Base-by-base conservation (phyloP, 2,888 invertebrate genomes). In the Leptinotarsa haldemani region DNA sequence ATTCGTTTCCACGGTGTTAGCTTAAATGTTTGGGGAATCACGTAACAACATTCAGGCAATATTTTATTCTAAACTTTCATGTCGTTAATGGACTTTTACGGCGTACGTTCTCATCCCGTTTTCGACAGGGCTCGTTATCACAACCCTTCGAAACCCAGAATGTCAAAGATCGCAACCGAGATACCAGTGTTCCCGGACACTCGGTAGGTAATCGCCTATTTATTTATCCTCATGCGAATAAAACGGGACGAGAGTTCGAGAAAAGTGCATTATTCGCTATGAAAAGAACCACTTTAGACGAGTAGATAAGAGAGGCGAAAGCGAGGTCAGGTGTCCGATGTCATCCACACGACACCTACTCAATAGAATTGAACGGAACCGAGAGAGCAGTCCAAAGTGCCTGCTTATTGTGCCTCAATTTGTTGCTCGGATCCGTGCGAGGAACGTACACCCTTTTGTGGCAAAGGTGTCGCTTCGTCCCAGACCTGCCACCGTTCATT, bases 401-500 rank as follows among this genome's bases (percentile, higher is more conserved):
- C 83, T 82, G 81, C 82, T 83, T 83, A 83, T 83, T 83, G 83
- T 82, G 73, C 79, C 76, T 80, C 82, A 80, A 83, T 83, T 81
- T 82, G 79, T 81, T 80, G 79, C 74, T 73, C 79, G 82, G 80
- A 82, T 81, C 81, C 79, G 79, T 82, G 16, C 61, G 56, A 74
- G 70, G 68, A 61, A 46, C 71, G 53, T 76, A 78, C 80, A 80
- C 81, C 83, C 82, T 83, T 83, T 83, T 78, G 80, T 76, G 76
- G 77, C 56, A 69, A 72, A 79, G 78, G 79, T 78, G 76, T 78
- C 73, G 79, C 76, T 74, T 76, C 74, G 75, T 68, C 74, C 74
- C 78, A 61, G 69, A 77, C 77, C 76, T 77, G 73, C 78, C 40
- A 40, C 18, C 12, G 56, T 1, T 56, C 56, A 13, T 56, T 56